phyloP scores from a whole-genome alignment of 1,140 invertebrate species.

The Scaptodrosophila lebanonensis region DNA sequence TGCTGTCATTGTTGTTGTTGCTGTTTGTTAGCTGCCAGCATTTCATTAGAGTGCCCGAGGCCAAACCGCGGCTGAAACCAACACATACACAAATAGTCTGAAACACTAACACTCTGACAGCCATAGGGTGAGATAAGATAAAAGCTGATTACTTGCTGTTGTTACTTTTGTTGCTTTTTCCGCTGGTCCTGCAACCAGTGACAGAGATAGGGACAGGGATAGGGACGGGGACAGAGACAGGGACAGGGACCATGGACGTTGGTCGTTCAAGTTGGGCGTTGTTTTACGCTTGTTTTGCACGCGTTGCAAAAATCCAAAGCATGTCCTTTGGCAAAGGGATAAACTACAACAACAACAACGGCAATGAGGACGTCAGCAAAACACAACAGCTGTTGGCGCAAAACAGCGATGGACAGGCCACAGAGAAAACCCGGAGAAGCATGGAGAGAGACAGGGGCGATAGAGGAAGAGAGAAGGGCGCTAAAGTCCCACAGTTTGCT shows the following conservation, averaged over 20 bases:
- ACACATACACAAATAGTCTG: neutral
- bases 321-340: slow-evolving; percentile 51
- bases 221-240: slow-evolving; percentile 17
- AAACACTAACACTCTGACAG: neutral
- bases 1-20: too few relatives aligned
- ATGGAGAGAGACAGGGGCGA: too few relatives aligned
- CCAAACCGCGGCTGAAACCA: slow-evolving; percentile 55
- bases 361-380: slow-evolving; percentile 37
- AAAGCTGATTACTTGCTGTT: slow-evolving; percentile 66
- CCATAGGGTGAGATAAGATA: slow-evolving; percentile 34
- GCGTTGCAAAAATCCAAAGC: slow-evolving; percentile 53
- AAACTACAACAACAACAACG: slow-evolving; percentile 34
- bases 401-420: too few relatives aligned
- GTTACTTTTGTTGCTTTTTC: too few relatives aligned
- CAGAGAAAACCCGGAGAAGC: too few relatives aligned
- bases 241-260: slow-evolving; percentile 8
- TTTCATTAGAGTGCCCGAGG: slow-evolving; percentile 67
- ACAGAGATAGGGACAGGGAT: neutral
- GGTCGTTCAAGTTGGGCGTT: slow-evolving; percentile 7
- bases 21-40: slow-evolving; percentile 46
- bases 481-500: too few relatives aligned
- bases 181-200: slow-evolving; percentile 47
- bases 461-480: too few relatives aligned
- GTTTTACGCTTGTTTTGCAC: slow-evolving; percentile 43
- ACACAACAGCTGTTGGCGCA: slow-evolving; percentile 55